Evolutionary conservation across 1,140 invertebrate species (phyloP), one percentile per base, ranked within the genome.

Genomic region (Drosophila neocordata): DNA sequence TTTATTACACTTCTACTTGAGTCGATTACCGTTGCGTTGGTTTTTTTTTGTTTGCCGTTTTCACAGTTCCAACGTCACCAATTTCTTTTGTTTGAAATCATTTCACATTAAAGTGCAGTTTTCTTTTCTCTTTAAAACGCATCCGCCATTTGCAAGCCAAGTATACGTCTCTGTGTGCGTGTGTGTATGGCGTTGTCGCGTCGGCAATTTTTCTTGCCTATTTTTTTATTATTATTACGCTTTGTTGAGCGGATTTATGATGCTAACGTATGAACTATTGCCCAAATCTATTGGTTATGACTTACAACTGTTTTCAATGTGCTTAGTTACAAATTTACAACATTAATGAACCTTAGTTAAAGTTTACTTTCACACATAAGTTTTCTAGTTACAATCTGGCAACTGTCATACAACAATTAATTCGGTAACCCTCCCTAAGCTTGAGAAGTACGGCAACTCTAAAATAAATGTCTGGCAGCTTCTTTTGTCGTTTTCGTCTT

Each of bases 71-170:
- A 87, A 87, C 83, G 83, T 87, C 83, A 83, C 88, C 83, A 87
- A 73, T 83, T 79, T 83, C n/a, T 83, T 53, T 48, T 48, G 15
- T 85, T 87, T 78, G 13, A 70, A 59, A 82, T 72, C 77, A 56
- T 87, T 81, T 73, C 68, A 79, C 83, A 79, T 73, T 68, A 57
- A 77, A 72, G 71, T 87, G 83, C 83, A 87, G 68, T 79, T 79
- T 68, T 31, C 27, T 31, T 85, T 73, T 73, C 72, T 69, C 53
- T 71, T 77, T 57, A 52, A 70, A 65, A 79, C 83, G 67, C 79
- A 87, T 87, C 83, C 83, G 83, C 83, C 83, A 87, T 87, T 87
- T 87, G 83, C 83, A 87, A 87, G 83, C 79, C 59, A 82, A 61
- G 69, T 82, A 59, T 73, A 56, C 61, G 52, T 69, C 73, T 78